Evolutionary conservation across 2,113 vertebrate species (phyloP), one percentile per base, ranked within the genome.

Genomic region (Myrmecophaga tridactyla): DNA sequence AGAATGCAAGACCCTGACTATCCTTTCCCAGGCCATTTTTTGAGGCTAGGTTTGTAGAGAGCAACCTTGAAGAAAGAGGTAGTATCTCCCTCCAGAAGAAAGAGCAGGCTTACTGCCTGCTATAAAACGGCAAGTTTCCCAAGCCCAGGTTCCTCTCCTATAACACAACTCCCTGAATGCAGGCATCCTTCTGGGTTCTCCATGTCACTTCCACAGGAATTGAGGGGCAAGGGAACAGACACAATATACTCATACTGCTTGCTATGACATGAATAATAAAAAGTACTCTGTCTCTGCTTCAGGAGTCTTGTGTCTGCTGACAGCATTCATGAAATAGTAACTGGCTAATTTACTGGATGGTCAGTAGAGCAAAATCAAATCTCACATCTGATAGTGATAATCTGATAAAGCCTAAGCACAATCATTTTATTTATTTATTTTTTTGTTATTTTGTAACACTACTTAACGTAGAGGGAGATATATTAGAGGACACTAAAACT

Each of bases 361-460:
- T 41, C 72, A 80, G 72, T n/a, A 92, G 48, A 18, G 11, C 76
- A 94, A 70, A 94, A 88, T 77, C 39, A 86, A 73, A 93, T 56
- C 72, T 84, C 63, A 92, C 73, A 80, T 36, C 17, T 75, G 39
- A 84, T 39, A 73, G 29, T 43, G 36, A 94, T 41, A 72, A 84
- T 43, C 63, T 60, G 14, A 31, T 51, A 86, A 93, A 91, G 72
- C n/a, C 62, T 39, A 81, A 95, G 90, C 6, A 67, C 76, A 58
- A 36, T 21, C 76, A 34, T 58, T 81, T 83, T 48, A 8, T 58
- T 81, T n/a, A n/a, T n/a, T n/a, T n/a, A n/a, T n/a, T 86, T 72
- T 75, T 23, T 48, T 84, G 25, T 63, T 88, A 48, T 70, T 48
- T 53, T 60, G 56, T 89, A 85, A 90, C 10, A 84, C 31, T 75